Conservation (phyloP, 1,140 invertebrate genomes). For the Nylanderia fulva region DNA sequence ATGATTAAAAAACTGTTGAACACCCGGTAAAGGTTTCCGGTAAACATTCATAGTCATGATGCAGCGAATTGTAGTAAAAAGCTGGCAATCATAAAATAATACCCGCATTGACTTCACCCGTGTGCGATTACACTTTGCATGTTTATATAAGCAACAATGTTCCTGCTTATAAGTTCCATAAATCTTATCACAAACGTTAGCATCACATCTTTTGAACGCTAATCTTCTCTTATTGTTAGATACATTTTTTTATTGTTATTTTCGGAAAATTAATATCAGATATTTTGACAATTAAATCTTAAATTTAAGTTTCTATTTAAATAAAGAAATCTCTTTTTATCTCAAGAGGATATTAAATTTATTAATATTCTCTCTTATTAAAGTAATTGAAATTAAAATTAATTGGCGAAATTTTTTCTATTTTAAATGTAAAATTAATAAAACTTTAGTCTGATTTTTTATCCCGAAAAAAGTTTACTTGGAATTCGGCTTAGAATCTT, state of each 20-base stretch:
- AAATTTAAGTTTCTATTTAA: neutral
- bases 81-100: slow-evolving; percentile 6
- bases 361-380: no score
- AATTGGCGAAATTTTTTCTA: neutral
- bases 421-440: no score
- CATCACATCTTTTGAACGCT: neutral
- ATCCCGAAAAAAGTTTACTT: no score
- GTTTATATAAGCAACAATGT: neutral
- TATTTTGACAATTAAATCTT: neutral
- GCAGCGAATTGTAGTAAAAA: neutral
- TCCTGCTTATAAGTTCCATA: neutral
- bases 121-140: neutral
- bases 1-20: slow-evolving; percentile 3
- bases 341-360: no score
- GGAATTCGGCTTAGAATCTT: no score
- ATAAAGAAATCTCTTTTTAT: neutral
- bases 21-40: neutral
- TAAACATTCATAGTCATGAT: neutral
- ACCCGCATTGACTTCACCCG: slow-evolving; percentile 25
- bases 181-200: neutral
- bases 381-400: neutral
- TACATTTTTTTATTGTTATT: neutral
- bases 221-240: neutral
- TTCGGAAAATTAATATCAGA: neutral
- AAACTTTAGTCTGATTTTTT: no score